Evolutionary conservation across 2,797 vertebrate species (phyloP), one percentile per base, ranked within the genome.

Genomic region (Etheostoma perlongum): DNA sequence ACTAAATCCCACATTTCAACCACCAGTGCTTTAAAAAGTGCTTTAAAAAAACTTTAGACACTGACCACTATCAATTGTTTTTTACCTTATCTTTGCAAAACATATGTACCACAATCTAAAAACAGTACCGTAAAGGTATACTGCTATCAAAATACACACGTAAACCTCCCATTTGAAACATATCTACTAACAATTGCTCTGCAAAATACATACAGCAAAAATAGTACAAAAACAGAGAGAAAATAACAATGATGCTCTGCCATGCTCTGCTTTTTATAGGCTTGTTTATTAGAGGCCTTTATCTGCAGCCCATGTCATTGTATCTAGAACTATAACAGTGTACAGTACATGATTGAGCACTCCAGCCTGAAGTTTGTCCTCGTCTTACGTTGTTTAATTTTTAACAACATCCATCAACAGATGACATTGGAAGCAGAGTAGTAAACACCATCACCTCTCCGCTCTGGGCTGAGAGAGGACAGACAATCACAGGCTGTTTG

Each of bases 401-500:
- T 46, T 61, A 73, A 23, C 14, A 64, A 46, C 58, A 53, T 64
- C 21, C 64, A 49, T 76, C 65, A 65, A 6, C 60, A 27, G n/a
- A 59, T 63, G 76, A 68, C 70, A 23, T 58, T 55, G 64, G 25
- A 55, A 46, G 60, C 15, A 10, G 30, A 65, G 40, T 63, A 54
- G 69, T 59, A 60, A 68, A 66, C 53, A 72, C 2, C 42, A 51
- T 62, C 27, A 49, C 30, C 54, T 75, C 59, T 69, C 47, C 1
- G 15, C 16, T 21, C 55, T 70, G 59, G 73, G 68, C 46, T 36
- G 44, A 36, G 53, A 59, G 66, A 64, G 25, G 40, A 48, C 33
- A 63, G 33, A 75, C 67, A 77, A 40, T 76, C 60, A 54, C 67
- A 57, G n/a, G n/a, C 48, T 73, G 72, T 72, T 63, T 61, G 5